Percentiles rank a stretch among this genome's conserved stretches.
phyloP scores from a whole-genome alignment of 2,113 vertebrate species.

The Lampris incognitus region DNA sequence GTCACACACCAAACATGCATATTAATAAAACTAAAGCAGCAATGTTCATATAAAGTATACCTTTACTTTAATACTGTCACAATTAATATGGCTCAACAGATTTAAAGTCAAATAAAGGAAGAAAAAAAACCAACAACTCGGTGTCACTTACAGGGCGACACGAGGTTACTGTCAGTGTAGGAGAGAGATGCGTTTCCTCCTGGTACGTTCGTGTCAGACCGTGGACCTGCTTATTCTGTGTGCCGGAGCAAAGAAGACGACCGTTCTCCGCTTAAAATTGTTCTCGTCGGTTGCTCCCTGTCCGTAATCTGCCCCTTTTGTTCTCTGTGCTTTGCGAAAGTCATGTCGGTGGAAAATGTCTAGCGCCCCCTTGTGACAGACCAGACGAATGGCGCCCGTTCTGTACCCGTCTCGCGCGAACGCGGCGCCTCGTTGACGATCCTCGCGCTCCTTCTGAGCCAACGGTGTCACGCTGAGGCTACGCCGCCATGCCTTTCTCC shows the following conservation, averaged over 20 bases:
- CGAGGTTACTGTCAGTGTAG: conserved; percentile 36
- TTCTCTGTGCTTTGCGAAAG: conserved; percentile 58
- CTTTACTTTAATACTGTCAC: conserved; percentile 71
- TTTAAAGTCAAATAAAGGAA: conserved; percentile 59
- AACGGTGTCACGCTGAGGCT: too few relatives aligned
- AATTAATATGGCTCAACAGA: conserved; percentile 78
- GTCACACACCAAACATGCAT: conserved; percentile 77
- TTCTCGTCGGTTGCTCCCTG: neutral
- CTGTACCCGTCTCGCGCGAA: neutral
- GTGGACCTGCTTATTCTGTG: conserved; percentile 40
- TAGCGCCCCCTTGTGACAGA: conserved; percentile 58
- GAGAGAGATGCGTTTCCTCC: conserved; percentile 48
- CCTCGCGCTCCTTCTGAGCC: too few relatives aligned
- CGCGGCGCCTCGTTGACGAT: too few relatives aligned
- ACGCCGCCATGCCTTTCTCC: conserved; percentile 8
- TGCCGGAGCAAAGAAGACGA: conserved; percentile 16
- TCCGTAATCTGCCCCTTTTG: neutral
- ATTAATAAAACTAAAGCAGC: conserved; percentile 70
- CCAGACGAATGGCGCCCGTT: conserved; percentile 24
- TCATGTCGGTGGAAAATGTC: conserved; percentile 40
- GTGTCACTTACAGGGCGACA: conserved; percentile 55
- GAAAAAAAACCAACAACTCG: conserved; percentile 56
- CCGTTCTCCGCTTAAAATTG: too few relatives aligned
- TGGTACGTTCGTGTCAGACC: conserved; percentile 28
- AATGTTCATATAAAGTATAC: conserved; percentile 68